Base-by-base conservation (phyloP, 2,797 vertebrate genomes). In the Semaprochilodus insignis region DNA sequence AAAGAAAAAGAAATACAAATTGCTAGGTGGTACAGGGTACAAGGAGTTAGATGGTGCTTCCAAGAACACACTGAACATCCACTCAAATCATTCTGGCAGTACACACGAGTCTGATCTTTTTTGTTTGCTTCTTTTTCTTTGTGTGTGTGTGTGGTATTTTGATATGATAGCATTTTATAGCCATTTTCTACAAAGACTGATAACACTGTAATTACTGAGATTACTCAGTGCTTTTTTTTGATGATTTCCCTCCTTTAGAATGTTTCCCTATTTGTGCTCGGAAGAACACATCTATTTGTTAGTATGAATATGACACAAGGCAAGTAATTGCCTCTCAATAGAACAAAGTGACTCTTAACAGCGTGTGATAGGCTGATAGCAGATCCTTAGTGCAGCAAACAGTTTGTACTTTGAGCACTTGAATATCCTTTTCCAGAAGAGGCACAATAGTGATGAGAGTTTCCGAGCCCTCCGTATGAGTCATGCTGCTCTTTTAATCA, bases 401-500 rank as follows among this genome's bases (percentile, higher is more conserved):
- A 69, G 59, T 75, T 65, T 63, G 77, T 75, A 40, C 21, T 44
- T 25, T 75, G 19, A n/a, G 23, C 7, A 7, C 65, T 55, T 54
- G 40, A 60, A 67, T 55, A 69, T 51, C 48, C 1, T 70, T 71
- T 77, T 63, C 3, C 51, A 74, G 36, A 25, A 48, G 16, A 74
- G 60, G 19, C 40, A 34, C 1, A 48, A 60, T 69, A 74, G 25
- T 34, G 31, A 55, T 16, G 23, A 77, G 57, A 82, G 60, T 44
- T 51, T 71, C 44, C 15, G 34, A 57, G 51, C 57, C 55, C 71
- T 31, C 34, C 31, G 21, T 44, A 67, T 70, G 71, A 83, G 77
- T 79, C 77, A 79, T 54, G 63, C 40, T 54, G 40, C 55, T 62
- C 16, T 80, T 76, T 79, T 80, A 83, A 83, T 80, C 77, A 83